These are phyloP conservation scores for Myotis myotis DNA, from an alignment of 2,797 vertebrate species.

Conservation along the genomic window DNA sequence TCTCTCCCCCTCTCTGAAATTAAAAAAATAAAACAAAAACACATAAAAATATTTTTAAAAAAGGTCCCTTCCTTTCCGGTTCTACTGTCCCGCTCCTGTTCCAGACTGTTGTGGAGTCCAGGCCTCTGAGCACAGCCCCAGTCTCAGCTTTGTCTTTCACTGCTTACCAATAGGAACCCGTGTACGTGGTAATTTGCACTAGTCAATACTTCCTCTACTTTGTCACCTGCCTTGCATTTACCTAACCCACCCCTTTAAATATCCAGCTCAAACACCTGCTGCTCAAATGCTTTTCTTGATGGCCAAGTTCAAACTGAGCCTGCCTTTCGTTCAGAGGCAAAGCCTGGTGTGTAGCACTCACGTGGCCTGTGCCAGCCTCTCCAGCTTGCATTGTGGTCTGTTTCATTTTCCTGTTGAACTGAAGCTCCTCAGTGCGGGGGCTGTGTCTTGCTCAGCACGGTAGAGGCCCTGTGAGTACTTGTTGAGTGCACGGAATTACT, in stretches of 20 bases:
- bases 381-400: neutral
- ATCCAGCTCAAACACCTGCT: neutral
- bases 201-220: neutral
- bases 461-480: neutral
- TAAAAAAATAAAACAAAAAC: too few relatives aligned
- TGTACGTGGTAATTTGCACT: neutral
- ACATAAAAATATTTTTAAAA: too few relatives aligned
- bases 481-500: neutral
- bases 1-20: too few relatives aligned
- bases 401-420: neutral
- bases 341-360: neutral
- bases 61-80: neutral
- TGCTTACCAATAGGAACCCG: neutral
- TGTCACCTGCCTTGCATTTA: neutral
- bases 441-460: neutral
- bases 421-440: neutral
- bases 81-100: neutral
- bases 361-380: neutral
- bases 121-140: rapidly evolving
- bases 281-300: neutral
- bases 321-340: neutral
- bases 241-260: neutral
- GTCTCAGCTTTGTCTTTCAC: neutral
- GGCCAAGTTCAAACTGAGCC: neutral
- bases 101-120: neutral